These are phyloP conservation scores for Cyanistes caeruleus DNA, from an alignment of 2,113 vertebrate genomes.

Conservation along the genomic window DNA sequence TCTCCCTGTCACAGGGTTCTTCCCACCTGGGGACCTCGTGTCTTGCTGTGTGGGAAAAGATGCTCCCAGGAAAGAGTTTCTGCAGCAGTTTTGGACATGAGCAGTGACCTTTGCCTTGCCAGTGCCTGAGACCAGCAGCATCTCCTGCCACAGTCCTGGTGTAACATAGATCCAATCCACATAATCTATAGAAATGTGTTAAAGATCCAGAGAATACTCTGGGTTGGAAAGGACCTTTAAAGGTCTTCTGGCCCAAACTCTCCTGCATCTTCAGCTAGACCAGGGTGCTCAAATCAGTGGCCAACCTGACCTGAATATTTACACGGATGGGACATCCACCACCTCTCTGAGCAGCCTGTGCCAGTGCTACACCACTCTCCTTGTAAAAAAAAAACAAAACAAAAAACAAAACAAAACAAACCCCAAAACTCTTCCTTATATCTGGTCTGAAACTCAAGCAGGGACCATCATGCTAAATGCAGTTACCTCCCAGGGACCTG, in stretches of 20 bases:
- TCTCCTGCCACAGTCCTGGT: not conserved
- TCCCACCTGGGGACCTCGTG: not conserved
- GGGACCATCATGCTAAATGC: not conserved
- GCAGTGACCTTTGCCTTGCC: not conserved
- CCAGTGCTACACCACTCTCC: not conserved
- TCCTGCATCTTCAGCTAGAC: not conserved
- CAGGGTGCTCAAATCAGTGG: not conserved
- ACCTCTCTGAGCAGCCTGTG: not conserved
- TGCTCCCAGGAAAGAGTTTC: not conserved
- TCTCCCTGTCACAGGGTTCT: not conserved
- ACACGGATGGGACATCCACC: accelerated
- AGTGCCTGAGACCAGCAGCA: accelerated
- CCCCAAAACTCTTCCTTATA: too few relatives aligned
- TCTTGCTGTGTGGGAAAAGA: not conserved
- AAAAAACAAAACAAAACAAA: too few relatives aligned
- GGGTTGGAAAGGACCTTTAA: not conserved
- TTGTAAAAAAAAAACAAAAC: not conserved
- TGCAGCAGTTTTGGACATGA: not conserved
- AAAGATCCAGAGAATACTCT: not conserved
- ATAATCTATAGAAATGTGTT: accelerated
- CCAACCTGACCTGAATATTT: not conserved
- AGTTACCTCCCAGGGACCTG: not conserved
- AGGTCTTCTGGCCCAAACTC: not conserved
- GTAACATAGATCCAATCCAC: too few relatives aligned
- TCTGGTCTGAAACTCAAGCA: not conserved